Base-by-base conservation (phyloP, 2,888 invertebrate genomes). In the Tanaodytes sp. region DNA sequence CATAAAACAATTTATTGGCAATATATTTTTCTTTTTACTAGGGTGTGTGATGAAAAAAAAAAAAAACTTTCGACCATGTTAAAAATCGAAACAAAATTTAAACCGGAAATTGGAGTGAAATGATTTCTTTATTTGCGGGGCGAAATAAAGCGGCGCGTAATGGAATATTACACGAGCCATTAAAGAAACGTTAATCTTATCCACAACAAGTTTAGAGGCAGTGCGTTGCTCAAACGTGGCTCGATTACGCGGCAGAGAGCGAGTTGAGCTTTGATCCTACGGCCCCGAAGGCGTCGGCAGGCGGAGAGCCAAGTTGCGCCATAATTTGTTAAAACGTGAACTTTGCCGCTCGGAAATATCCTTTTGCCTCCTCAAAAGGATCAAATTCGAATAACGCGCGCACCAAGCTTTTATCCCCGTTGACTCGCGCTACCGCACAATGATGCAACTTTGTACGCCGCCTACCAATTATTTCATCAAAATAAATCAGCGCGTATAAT, bases 141-240 rank as follows among this genome's bases (percentile, higher is more conserved):
- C 23, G 45, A 49, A 55, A 59, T 61, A 55, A 55, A 67, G 61
- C 46, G 42, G 0, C 11, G 51, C 75, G 79, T 83, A 83, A 84
- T 84, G 79, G 82, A 83, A 83, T 83, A 83, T 84, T 83, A 83
- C 82, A 83, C 83, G 83, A 80, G 75, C 82, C 82, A 84, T 84
- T 84, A 83, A 82, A 81, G 82, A 82, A 82, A 80, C 82, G 82
- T 83, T 84, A 83, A 84, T 83, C 83, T 82, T 79, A 75, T 76
- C 82, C 80, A 81, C 82, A 83, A 84, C 83, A 82, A 83, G 82
- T 82, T 83, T 78, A 77, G 78, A 76, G 75, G 66, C 69, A 46
- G 59, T 43, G 63, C 52, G 67, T 52, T 76, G 76, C 73, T 78
- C 76, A 77, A 78, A 78, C 77, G 78, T 68, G 76, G 76, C 74